A percentile compares a stretch with the other conserved stretches of the same genome.
Conservation (phyloP, 2,888 invertebrate genomes). For the Phyto melanocephala region DNA sequence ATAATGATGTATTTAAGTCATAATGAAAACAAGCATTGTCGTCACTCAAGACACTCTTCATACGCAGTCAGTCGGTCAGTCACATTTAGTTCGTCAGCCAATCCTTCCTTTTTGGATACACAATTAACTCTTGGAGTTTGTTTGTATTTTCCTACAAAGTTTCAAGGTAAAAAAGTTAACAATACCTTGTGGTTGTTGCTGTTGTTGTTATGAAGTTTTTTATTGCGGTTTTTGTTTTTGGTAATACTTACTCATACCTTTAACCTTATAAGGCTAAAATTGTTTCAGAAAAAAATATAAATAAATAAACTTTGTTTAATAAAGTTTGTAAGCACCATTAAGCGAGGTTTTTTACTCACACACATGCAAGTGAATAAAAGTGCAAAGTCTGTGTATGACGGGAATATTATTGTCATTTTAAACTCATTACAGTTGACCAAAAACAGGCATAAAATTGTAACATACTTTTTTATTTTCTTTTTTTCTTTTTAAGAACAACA, state of each 20-base stretch:
- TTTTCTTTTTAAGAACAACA: not conserved
- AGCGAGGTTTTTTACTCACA: not conserved
- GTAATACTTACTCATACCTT: slow-evolving; percentile 47
- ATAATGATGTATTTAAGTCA: slow-evolving; percentile 60
- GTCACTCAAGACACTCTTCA: not conserved
- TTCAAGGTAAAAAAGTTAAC: slow-evolving; percentile 26
- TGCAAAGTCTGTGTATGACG: not conserved
- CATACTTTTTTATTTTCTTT: slow-evolving; percentile 9
- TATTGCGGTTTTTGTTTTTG: not conserved
- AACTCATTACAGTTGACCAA: slow-evolving; percentile 54
- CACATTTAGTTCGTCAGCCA: not conserved
- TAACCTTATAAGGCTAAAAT: slow-evolving; percentile 54
- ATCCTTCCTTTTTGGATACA: not conserved
- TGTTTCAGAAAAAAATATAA: not conserved
- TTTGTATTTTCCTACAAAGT: not conserved
- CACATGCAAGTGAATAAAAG: not conserved
- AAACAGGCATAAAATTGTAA: slow-evolving; percentile 51
- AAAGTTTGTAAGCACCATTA: not conserved
- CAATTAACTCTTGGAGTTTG: slow-evolving; percentile 21
- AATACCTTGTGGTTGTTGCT: not conserved
- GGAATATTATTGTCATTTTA: slow-evolving; percentile 21
- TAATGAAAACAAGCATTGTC: slow-evolving; percentile 46
- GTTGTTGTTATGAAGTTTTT: not conserved
- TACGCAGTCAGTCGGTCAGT: not conserved
- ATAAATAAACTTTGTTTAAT: not conserved